Evolutionary conservation across 1,140 invertebrate genomes (phyloP), one percentile per base, ranked within the genome.

Genomic region (Pachyrhynchus sulphureomaculatus): DNA sequence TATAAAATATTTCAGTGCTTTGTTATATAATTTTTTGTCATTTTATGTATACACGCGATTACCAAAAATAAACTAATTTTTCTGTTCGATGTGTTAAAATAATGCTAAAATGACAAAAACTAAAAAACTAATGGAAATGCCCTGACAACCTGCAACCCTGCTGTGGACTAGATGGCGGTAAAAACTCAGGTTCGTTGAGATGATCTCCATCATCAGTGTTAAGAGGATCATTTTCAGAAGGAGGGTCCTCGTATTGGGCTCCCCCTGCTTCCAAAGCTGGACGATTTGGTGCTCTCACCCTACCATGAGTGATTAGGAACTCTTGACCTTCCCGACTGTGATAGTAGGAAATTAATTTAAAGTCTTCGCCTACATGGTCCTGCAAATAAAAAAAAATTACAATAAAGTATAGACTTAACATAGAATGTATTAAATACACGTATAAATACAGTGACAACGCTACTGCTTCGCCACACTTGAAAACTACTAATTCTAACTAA

Each of bases 341-440:
- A 75, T 88, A 93, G 77, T 90, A 93, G 23, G 89, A 90, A 17
- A 89, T 83, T 42, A 82, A 72, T 39, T 83, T 78, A 72, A 93
- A 93, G 66, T 80, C 77, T 26, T 83, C 75, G 58, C 83, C 77
- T 2, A 84, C 77, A 66, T 84, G 29, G 74, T 66, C 76, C 51
- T 84, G 76, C 63, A 86, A 62, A 15, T 17, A 54, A 41, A 37
- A 12, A 5, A 23, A 5, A 15, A 48, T n/a, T 36, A 12, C 12
- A 6, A 32, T 32, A 12, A 6, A 5, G 29, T 32, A 32, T n/a
- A n/a, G n/a, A n/a, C n/a, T n/a, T n/a, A n/a, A n/a, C n/a, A n/a
- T n/a, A n/a, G n/a, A n/a, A n/a, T n/a, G n/a, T n/a, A n/a, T n/a
- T n/a, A n/a, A n/a, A n/a, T n/a, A n/a, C n/a, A n/a, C n/a, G n/a